Conservation (phyloP, 2,797 vertebrate genomes). For the Garrulus glandarius region DNA sequence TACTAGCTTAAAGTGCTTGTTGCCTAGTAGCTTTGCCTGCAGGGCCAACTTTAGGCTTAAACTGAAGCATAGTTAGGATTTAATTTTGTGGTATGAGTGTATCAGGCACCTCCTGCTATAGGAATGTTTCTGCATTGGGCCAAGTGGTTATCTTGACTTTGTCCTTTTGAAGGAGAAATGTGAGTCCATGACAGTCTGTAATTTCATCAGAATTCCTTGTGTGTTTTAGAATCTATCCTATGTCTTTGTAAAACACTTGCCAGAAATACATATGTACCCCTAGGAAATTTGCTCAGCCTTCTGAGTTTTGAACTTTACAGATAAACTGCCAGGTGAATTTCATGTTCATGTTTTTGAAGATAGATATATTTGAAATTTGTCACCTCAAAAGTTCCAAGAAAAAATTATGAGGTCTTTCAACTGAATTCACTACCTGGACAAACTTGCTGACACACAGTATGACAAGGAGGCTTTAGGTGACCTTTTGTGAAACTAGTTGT, state of each 20-base stretch:
- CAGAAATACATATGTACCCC: neutral
- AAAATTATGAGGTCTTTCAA: neutral
- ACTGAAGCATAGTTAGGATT: neutral
- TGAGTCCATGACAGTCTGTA: neutral
- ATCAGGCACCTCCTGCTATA: neutral
- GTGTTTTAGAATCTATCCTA: neutral
- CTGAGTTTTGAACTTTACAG: neutral
- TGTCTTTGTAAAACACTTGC: neutral
- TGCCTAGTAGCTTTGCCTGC: neutral
- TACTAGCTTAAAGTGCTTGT: neutral
- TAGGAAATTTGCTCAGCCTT: neutral
- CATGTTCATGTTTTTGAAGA: neutral
- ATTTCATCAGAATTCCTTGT: neutral
- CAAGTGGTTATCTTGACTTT: neutral
- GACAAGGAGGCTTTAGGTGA: neutral
- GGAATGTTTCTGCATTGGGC: neutral
- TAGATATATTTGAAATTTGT: neutral
- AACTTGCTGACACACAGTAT: neutral
- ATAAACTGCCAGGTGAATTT: neutral
- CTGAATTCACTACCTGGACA: neutral
- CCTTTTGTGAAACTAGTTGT: neutral
- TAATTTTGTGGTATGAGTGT: neutral
- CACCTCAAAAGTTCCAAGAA: neutral
- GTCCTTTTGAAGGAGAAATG: neutral
- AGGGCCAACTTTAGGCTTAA: neutral